Percentiles rank a stretch among this genome's conserved stretches.
Conservation (phyloP, 2,113 vertebrate genomes). For the Pterocles gutturalis region DNA sequence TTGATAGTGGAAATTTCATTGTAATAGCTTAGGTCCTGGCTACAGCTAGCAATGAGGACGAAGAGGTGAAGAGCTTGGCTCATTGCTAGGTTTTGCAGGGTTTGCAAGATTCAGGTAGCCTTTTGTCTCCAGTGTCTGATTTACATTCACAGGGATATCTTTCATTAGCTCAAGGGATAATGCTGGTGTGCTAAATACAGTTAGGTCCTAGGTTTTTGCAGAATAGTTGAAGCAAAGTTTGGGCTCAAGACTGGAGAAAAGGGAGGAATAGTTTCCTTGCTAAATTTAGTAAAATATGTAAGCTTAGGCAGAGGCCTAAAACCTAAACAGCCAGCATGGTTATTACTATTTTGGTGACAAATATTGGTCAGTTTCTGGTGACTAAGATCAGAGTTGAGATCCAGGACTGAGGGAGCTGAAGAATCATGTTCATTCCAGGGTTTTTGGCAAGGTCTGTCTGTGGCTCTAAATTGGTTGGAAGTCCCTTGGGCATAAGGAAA, state of each 20-base stretch:
- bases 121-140: not conserved
- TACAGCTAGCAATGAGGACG: not conserved
- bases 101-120: not conserved
- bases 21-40: not conserved
- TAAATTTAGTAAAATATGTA: not conserved
- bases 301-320: not conserved
- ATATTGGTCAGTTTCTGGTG: not conserved
- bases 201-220: not conserved
- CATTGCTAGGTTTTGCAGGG: not conserved
- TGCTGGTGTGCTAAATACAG: not conserved
- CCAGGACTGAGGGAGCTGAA: not conserved
- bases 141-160: not conserved
- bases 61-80: not conserved
- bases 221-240: not conserved
- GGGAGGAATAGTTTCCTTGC: not conserved
- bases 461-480: not conserved
- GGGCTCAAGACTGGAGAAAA: not conserved
- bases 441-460: not conserved
- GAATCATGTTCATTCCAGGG: not conserved
- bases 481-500: not conserved
- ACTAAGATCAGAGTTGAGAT: not conserved
- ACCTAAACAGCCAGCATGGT: not conserved
- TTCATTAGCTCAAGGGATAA: not conserved
- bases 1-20: not conserved
- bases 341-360: not conserved